These are phyloP conservation scores for Drosophila miranda DNA, from an alignment of 1,140 invertebrate species.

Conservation along the genomic window DNA sequence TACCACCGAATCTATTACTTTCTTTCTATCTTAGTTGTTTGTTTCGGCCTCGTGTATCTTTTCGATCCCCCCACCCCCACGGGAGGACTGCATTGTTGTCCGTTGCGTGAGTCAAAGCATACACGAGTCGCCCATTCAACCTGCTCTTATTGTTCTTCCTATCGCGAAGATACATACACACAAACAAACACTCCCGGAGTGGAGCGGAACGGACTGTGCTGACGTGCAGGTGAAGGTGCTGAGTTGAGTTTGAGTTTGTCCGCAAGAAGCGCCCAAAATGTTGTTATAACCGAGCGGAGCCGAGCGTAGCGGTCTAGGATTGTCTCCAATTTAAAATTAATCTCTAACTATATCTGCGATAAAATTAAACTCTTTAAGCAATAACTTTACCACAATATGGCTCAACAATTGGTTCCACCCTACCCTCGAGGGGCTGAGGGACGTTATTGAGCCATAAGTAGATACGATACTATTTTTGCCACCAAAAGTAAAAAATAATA, in stretches of 20 bases:
- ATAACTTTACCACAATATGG: too few species aligned
- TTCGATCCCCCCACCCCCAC: slow-evolving; percentile 5
- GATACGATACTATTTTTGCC: too few species aligned
- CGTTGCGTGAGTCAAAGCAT: slow-evolving; percentile 9
- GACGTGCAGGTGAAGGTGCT: slow-evolving; percentile 63
- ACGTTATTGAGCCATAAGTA: too few species aligned
- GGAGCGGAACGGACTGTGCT: slow-evolving; percentile 34
- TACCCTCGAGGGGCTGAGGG: too few species aligned
- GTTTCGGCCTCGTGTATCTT: slow-evolving; percentile 12
- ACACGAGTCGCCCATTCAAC: neutral
- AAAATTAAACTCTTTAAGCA: too few species aligned
- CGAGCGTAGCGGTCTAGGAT: slow-evolving; percentile 23
- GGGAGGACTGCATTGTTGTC: too few species aligned
- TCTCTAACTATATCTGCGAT: slow-evolving; percentile 17
- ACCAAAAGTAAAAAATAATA: too few species aligned
- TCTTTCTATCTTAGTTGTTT: slow-evolving; percentile 12
- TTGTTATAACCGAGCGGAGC: slow-evolving; percentile 62
- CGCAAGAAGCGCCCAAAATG: slow-evolving; percentile 37
- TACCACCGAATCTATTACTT: slow-evolving; percentile 3
- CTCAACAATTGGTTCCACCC: too few species aligned
- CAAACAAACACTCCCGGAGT: too few species aligned
- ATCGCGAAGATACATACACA: too few species aligned
- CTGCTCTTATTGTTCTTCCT: neutral
- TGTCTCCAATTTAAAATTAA: slow-evolving; percentile 20
- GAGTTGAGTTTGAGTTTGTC: neutral